Conservation (phyloP, 2,113 vertebrate species). For the Cynopterus brachyotis region DNA sequence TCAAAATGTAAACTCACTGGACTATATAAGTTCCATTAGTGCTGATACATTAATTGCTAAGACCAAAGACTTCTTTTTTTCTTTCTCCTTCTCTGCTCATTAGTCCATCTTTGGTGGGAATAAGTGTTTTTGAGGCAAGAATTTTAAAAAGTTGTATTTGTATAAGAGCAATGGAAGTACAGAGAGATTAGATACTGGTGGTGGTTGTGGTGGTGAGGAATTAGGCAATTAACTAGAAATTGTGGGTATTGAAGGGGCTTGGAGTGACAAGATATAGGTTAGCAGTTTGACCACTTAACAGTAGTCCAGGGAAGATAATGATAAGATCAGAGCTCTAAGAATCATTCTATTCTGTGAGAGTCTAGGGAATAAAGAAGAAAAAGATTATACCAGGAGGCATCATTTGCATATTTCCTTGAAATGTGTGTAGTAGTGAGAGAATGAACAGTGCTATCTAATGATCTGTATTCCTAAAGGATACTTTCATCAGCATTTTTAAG, state of each 20-base stretch:
- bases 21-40: not conserved
- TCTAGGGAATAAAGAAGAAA: not conserved
- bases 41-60: not conserved
- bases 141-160: not conserved
- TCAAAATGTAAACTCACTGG: not conserved
- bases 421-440: not conserved
- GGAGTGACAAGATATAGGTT: not conserved
- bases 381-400: not conserved
- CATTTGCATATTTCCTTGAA: not conserved
- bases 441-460: not conserved
- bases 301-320: not conserved
- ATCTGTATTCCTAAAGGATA: not conserved
- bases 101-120: not conserved
- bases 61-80: not conserved
- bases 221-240: not conserved
- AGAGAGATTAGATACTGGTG: not conserved
- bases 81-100: not conserved
- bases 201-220: not conserved
- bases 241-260: not conserved
- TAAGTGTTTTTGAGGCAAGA: not conserved
- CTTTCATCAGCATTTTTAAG: not conserved
- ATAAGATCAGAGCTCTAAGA: not conserved
- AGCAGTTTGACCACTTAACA: not conserved
- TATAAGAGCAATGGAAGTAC: not conserved
- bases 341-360: not conserved